Base-by-base conservation (phyloP, 2,113 vertebrate genomes). In the Burhinus bistriatus region DNA sequence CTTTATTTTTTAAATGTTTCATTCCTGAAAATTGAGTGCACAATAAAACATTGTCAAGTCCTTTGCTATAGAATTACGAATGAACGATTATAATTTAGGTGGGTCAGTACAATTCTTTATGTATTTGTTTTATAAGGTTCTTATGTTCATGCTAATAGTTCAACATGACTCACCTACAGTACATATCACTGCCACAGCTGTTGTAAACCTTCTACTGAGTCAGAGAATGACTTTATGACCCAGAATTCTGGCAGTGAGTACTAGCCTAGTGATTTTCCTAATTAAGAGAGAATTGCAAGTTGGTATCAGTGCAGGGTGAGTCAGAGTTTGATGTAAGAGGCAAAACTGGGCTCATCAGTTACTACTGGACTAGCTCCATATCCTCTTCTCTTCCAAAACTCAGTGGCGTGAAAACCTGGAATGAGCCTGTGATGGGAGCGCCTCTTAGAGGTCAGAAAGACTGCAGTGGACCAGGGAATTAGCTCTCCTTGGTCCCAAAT, bases 171-270 rank as follows among this genome's bases (percentile, higher is more conserved):
- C 96, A 97, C 95, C 95, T 91, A 73, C 76, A 87, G 89, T 83
- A 66, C 76, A 38, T 94, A 94, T 94, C 88, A 75, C 93, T 92
- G 95, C 92, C 89, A 96, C 71, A 88, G 96, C 94, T 96, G 81
- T 91, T 97, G 81, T 92, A 97, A 96, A 95, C 92, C 90, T 94
- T 87, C 62, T 86, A 95, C 90, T 96, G 90, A 97, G 95, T 97
- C 97, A 97, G 88, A 97, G 83, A 93, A 86, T 92, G 94, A 96
- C 93, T 97, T 96, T 95, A 89, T 96, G 97, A 96, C 89, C 95
- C 88, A 94, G 90, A 93, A 97, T 97, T 95, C 76, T 97, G 90
- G 72, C 89, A 95, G 82, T 47, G 87, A 95, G 94, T 95, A 92
- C 92, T 96, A 89, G 94, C 92, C 96, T 79, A 95, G 90, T 89